Evolutionary conservation across 2,797 vertebrate genomes (phyloP).

Genomic region (Dallia pectoralis): DNA sequence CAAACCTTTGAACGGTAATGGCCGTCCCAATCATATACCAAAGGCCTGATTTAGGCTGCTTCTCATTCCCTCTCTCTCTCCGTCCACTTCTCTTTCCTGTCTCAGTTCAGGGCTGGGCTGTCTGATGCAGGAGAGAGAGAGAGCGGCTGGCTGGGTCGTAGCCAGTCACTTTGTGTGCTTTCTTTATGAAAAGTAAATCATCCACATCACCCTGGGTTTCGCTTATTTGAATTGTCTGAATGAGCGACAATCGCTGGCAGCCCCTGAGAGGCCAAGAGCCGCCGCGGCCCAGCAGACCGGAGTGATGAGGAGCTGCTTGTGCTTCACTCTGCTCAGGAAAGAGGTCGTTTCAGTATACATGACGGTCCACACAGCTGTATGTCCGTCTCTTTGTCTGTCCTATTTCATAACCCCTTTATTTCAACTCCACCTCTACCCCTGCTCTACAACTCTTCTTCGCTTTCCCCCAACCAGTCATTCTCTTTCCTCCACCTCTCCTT

Average conservation of each 20-base stretch:
- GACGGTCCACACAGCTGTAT: neutral
- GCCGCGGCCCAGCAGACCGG: neutral
- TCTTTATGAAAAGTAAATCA: slow-evolving; percentile 78
- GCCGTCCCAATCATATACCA: neutral
- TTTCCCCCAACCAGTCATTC: no score
- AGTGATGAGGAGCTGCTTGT: slow-evolving; percentile 42
- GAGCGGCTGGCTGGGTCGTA: slow-evolving; percentile 49
- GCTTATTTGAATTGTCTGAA: slow-evolving; percentile 62
- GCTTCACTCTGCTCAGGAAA: slow-evolving; percentile 23
- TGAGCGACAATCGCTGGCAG: slow-evolving; percentile 68
- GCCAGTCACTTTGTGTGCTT: slow-evolving; percentile 75
- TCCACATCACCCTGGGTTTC: slow-evolving; percentile 67
- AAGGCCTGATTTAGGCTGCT: neutral
- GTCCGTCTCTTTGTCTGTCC: slow-evolving; percentile 42
- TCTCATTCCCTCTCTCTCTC: neutral
- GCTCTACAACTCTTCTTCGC: no score
- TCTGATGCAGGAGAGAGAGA: slow-evolving; percentile 52
- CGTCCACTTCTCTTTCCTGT: neutral
- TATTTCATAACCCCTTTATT: slow-evolving; percentile 13
- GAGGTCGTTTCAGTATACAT: slow-evolving; percentile 29
- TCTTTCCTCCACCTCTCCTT: neutral
- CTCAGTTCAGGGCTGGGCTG: slow-evolving; percentile 22
- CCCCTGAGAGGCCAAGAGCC: slow-evolving; percentile 24
- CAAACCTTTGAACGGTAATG: no score
- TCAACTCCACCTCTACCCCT: no score